Conservation (phyloP, 2,888 invertebrate genomes). For the Ormia ochracea region DNA sequence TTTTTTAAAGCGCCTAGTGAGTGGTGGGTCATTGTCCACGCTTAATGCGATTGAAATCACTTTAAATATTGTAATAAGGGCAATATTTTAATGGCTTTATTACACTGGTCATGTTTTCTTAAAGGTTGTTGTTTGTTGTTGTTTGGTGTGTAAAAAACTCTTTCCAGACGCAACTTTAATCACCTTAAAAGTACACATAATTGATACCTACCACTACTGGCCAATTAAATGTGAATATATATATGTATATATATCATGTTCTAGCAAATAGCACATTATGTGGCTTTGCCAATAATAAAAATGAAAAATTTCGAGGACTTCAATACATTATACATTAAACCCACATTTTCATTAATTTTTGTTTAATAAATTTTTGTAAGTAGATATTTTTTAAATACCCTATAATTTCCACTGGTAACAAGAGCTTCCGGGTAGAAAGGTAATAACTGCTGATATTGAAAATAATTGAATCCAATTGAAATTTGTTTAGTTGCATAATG, state of each 20-base stretch:
- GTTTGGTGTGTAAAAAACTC: constrained; percentile 8
- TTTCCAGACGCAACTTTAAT: neutral
- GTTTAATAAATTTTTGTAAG: neutral
- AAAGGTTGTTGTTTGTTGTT: neutral
- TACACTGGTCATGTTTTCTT: constrained; percentile 56
- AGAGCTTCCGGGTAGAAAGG: no score
- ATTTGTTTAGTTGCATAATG: no score
- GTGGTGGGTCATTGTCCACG: constrained; percentile 38
- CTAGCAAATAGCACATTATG: neutral
- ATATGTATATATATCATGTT: neutral
- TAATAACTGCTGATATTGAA: no score
- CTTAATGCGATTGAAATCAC: constrained; percentile 71
- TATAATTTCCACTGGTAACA: no score
- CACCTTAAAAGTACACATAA: constrained; percentile 23
- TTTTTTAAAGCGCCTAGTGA: neutral
- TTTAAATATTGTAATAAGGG: constrained; percentile 74
- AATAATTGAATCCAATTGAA: no score
- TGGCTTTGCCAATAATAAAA: neutral
- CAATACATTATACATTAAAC: neutral
- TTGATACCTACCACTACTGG: constrained; percentile 44
- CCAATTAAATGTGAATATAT: constrained; percentile 17
- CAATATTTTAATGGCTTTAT: constrained; percentile 73
- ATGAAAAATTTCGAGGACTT: neutral
- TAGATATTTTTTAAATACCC: no score
- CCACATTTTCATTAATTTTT: neutral